phyloP scores from a whole-genome alignment of 2,113 vertebrate species.

The Patagioenas fasciata region DNA sequence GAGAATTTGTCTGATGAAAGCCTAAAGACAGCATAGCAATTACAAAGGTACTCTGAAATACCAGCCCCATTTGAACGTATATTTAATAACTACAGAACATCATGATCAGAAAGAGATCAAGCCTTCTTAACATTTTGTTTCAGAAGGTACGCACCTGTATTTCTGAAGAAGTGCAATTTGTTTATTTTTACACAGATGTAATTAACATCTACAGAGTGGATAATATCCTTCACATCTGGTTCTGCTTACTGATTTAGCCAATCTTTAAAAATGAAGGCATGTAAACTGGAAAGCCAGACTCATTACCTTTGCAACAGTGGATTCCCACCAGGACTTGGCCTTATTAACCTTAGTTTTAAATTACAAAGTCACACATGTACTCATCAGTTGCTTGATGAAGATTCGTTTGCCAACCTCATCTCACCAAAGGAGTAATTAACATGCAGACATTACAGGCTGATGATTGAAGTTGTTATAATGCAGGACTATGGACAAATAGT shows the following conservation, averaged over 20 bases:
- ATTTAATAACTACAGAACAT: neutral
- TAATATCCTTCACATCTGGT: neutral
- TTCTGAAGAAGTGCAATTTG: neutral
- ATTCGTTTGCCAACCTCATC: constrained; percentile 56
- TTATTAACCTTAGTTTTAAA: constrained; percentile 67
- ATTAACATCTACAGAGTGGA: neutral
- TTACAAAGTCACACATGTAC: constrained; percentile 67
- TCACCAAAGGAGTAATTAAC: constrained; percentile 58
- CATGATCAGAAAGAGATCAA: rapidly evolving
- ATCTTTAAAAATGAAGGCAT: neutral
- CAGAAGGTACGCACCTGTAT: neutral
- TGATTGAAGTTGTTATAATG: constrained; percentile 1
- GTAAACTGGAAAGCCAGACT: constrained; percentile 25
- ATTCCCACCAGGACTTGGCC: constrained; percentile 47
- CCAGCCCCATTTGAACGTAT: rapidly evolving
- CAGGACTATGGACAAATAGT: neutral
- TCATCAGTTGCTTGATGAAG: constrained; percentile 66
- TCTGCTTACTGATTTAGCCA: neutral
- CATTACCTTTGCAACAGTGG: constrained; percentile 26
- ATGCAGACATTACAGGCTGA: neutral
- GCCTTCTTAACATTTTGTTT: neutral
- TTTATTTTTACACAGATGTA: neutral
- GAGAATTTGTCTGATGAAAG: neutral
- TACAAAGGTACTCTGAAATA: neutral
- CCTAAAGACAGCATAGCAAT: neutral